Evolutionary conservation across 2,888 invertebrate genomes (phyloP).

Genomic region (Parnassius orleans): DNA sequence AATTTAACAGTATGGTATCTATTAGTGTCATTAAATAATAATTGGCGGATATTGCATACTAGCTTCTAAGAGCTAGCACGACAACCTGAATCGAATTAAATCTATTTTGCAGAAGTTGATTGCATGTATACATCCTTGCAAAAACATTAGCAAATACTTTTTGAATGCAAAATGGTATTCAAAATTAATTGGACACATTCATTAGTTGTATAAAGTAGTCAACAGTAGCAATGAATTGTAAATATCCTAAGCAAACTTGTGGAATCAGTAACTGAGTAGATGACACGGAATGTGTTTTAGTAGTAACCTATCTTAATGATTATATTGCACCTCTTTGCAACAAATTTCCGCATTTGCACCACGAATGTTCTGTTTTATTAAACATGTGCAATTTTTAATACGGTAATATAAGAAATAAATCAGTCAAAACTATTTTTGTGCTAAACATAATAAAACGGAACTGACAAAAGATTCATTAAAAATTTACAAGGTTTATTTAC

Average conservation of each 20-base stretch:
- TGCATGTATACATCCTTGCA: constrained; percentile 49
- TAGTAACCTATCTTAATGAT: neutral
- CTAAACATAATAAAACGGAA: constrained; percentile 9
- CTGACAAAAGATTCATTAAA: neutral
- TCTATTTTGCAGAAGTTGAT: constrained; percentile 52
- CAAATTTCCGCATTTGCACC: neutral
- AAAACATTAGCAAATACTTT: constrained; percentile 31
- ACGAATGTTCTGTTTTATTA: constrained; percentile 7
- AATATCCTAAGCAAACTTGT: constrained; percentile 18
- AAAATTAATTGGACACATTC: neutral
- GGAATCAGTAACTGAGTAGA: neutral
- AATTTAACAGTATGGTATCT: too few relatives aligned
- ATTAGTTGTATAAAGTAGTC: constrained; percentile 10
- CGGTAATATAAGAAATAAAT: too few relatives aligned
- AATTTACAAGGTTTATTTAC: constrained; percentile 1
- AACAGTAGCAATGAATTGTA: constrained; percentile 19
- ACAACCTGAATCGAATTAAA: constrained; percentile 61
- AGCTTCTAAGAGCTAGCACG: constrained; percentile 57
- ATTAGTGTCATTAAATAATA: constrained; percentile 58
- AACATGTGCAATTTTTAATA: neutral
- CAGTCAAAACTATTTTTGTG: neutral
- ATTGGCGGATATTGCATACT: constrained; percentile 73
- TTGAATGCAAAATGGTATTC: neutral
- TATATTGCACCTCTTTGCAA: neutral
- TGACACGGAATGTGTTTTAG: constrained; percentile 8